phyloP scores from a whole-genome alignment of 2,888 invertebrate genomes.

The Aethes cnicana region DNA sequence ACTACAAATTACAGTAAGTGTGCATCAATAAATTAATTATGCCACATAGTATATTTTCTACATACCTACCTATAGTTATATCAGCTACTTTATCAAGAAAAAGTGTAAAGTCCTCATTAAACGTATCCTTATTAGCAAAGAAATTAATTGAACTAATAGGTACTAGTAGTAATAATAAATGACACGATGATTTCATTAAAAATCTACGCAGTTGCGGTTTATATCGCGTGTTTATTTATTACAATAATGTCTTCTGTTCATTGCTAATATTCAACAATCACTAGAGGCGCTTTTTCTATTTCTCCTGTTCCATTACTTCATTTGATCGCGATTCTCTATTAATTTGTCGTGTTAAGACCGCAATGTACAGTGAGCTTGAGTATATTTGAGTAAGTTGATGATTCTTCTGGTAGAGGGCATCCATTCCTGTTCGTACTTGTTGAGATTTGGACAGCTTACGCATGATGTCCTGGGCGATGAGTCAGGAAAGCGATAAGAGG shows the following conservation, averaged over 20 bases:
- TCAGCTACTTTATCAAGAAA: too few species aligned
- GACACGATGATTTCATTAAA: conserved; percentile 38
- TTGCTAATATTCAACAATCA: background rate
- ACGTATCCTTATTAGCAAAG: conserved; percentile 11
- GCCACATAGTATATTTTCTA: too few species aligned
- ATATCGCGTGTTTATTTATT: conserved; percentile 33
- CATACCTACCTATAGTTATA: too few species aligned
- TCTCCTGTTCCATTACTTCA: background rate
- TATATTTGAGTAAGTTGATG: background rate
- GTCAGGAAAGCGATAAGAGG: conserved; percentile 37
- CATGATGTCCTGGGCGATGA: conserved; percentile 37
- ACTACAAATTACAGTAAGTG: too few species aligned
- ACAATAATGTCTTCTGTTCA: background rate
- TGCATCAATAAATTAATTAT: too few species aligned
- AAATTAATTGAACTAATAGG: conserved; percentile 2
- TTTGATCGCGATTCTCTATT: conserved; percentile 12
- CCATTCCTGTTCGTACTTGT: conserved; percentile 56
- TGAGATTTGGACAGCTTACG: conserved; percentile 42
- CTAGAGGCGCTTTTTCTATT: background rate
- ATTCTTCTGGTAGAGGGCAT: conserved; percentile 31
- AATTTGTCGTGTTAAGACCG: background rate
- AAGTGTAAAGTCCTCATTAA: too few species aligned
- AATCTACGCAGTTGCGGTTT: conserved; percentile 32
- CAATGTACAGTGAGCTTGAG: conserved; percentile 25
- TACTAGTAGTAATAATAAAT: conserved; percentile 21